phyloP scores from a whole-genome alignment of 2,888 invertebrate species.

The Himalopsyche kuldschensis region DNA sequence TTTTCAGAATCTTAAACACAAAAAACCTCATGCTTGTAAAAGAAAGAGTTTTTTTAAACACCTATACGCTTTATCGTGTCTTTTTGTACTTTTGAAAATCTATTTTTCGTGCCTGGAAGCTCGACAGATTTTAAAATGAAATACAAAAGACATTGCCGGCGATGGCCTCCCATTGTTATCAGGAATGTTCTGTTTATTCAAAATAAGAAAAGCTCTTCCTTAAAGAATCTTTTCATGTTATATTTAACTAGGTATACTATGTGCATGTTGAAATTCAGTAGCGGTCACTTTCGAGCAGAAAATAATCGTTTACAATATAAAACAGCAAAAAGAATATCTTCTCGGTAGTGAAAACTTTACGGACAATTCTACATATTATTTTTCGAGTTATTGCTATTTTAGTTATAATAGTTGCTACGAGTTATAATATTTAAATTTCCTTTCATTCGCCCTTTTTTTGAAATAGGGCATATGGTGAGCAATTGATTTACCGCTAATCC shows the following conservation, averaged over 20 bases:
- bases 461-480: too few relatives aligned
- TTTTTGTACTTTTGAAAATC: background rate
- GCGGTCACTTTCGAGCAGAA: background rate
- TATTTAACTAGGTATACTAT: background rate
- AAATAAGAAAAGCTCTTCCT: background rate
- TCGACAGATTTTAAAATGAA: constrained; percentile 1
- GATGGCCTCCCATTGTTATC: background rate
- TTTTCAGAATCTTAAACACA: background rate
- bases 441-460: too few relatives aligned
- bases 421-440: too few relatives aligned
- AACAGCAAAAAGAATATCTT: background rate
- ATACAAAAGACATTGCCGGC: background rate
- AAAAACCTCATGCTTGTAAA: background rate
- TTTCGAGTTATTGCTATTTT: too few relatives aligned
- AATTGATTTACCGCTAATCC: too few relatives aligned
- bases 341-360: too few relatives aligned
- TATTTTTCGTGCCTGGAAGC: background rate
- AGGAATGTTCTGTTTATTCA: background rate
- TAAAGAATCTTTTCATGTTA: background rate
- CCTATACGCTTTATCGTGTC: background rate
- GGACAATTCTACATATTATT: too few relatives aligned
- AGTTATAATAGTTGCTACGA: too few relatives aligned
- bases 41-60: background rate
- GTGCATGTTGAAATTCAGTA: background rate
- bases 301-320: background rate